These are phyloP conservation scores for Meloidogyne chitwoodi DNA, from an alignment of 1,140 invertebrate species.

Conservation along the genomic window DNA sequence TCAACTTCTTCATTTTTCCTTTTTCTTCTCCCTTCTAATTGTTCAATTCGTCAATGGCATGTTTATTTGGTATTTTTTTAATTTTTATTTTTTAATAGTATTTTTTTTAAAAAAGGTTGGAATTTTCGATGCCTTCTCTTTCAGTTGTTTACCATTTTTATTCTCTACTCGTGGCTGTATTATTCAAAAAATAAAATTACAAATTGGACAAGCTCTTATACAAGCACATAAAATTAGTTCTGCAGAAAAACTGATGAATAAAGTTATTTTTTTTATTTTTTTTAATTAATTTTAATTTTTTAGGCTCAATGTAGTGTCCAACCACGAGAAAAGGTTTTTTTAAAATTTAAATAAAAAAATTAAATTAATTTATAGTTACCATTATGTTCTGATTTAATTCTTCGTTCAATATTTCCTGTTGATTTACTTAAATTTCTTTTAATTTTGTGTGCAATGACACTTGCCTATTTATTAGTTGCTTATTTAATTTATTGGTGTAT, in stretches of 20 bases:
- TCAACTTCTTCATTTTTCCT: conserved; percentile 50
- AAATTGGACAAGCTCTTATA: conserved; percentile 13
- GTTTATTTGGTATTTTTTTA: conserved; percentile 15
- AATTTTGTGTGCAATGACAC: conserved; percentile 47
- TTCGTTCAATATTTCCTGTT: conserved; percentile 46
- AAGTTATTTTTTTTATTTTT: neutral
- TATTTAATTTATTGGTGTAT: conserved; percentile 51
- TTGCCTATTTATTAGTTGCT: conserved; percentile 48
- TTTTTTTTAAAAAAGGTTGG: conserved; percentile 20
- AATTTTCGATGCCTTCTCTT: conserved; percentile 39
- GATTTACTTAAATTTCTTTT: conserved; percentile 51
- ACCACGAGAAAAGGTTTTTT: conserved; percentile 36
- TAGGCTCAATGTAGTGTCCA: conserved; percentile 44
- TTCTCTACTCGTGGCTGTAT: conserved; percentile 23
- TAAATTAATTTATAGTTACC: conserved; percentile 34
- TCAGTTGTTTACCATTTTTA: conserved; percentile 32
- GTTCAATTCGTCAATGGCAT: conserved; percentile 15
- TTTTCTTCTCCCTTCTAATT: conserved; percentile 39
- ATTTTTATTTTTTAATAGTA: neutral
- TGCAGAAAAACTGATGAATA: conserved; percentile 39
- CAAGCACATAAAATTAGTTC: conserved; percentile 32
- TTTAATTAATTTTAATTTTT: neutral
- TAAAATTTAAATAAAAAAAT: conserved; percentile 3
- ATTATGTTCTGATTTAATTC: conserved; percentile 42
- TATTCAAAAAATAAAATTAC: conserved; percentile 21